These are phyloP conservation scores for Neoitamus cyanurus DNA, from an alignment of 2,888 invertebrate genomes.

Conservation along the genomic window DNA sequence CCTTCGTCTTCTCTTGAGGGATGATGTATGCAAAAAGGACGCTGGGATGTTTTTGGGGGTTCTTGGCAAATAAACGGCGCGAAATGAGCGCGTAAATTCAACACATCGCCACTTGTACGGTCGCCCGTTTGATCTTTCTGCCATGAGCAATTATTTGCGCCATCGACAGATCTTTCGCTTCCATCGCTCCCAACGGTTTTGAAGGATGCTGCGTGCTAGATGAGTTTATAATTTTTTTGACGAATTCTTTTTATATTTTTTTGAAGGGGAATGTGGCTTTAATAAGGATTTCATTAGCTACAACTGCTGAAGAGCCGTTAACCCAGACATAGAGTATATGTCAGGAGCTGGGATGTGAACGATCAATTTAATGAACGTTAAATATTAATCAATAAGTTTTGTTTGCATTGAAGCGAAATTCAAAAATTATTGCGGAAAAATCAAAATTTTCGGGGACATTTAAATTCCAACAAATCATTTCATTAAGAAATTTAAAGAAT, in stretches of 20 bases:
- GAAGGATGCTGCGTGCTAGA: not conserved
- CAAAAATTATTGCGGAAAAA: no score
- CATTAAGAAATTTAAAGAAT: no score
- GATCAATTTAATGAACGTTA: no score
- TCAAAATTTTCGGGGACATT: no score
- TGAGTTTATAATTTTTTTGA: not conserved
- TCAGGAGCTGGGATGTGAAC: no score
- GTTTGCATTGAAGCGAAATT: no score
- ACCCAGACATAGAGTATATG: no score
- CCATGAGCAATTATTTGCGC: not conserved
- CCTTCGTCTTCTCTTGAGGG: not conserved
- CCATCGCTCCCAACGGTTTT: not conserved
- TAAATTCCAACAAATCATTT: no score
- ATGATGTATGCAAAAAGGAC: constrained; percentile 26
- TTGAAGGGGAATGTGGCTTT: not conserved
- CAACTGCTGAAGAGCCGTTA: not conserved
- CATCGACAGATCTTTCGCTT: not conserved
- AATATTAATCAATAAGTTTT: no score
- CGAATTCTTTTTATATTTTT: not conserved
- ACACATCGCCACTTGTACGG: constrained; percentile 42
- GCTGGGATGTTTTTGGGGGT: constrained; percentile 14
- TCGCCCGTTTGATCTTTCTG: constrained; percentile 16
- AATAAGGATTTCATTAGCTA: not conserved
- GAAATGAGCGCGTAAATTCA: constrained; percentile 49
- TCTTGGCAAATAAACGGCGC: constrained; percentile 47